phyloP scores from a whole-genome alignment of 2,888 invertebrate genomes.

The Cataglyphis albicans region DNA sequence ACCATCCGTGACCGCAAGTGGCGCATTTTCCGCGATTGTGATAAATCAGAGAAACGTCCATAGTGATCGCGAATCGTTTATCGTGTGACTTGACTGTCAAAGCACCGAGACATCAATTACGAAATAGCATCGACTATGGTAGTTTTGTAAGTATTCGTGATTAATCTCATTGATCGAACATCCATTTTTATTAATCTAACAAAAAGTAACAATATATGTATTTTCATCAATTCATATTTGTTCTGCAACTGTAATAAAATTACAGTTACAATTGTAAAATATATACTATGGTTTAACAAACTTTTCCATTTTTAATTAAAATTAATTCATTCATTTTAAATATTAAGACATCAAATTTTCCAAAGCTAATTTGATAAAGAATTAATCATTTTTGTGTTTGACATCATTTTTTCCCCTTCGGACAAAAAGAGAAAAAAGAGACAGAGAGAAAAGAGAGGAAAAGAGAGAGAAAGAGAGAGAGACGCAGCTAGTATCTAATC shows the following conservation, averaged over 20 bases:
- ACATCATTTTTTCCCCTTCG: slow-evolving; percentile 74
- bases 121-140: slow-evolving; percentile 83
- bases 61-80: slow-evolving; percentile 21
- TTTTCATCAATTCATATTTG: background rate
- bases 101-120: slow-evolving; percentile 63
- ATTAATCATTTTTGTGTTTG: slow-evolving; percentile 31
- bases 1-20: slow-evolving; percentile 51
- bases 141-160: slow-evolving; percentile 82
- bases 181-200: background rate
- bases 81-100: slow-evolving; percentile 29
- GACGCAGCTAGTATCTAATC: slow-evolving; percentile 79
- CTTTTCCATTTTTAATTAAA: background rate
- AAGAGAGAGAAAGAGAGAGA: slow-evolving; percentile 57
- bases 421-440: slow-evolving; percentile 51
- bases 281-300: background rate
- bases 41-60: slow-evolving; percentile 6
- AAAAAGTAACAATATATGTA: background rate
- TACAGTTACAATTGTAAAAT: background rate
- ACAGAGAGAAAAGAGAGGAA: slow-evolving; percentile 45
- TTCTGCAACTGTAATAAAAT: background rate
- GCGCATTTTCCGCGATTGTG: slow-evolving; percentile 26
- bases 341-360: background rate
- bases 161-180: background rate
- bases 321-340: background rate
- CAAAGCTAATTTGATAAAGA: slow-evolving; percentile 3